Conservation (phyloP, 2,113 vertebrate genomes). For the Polyodon spathula region DNA sequence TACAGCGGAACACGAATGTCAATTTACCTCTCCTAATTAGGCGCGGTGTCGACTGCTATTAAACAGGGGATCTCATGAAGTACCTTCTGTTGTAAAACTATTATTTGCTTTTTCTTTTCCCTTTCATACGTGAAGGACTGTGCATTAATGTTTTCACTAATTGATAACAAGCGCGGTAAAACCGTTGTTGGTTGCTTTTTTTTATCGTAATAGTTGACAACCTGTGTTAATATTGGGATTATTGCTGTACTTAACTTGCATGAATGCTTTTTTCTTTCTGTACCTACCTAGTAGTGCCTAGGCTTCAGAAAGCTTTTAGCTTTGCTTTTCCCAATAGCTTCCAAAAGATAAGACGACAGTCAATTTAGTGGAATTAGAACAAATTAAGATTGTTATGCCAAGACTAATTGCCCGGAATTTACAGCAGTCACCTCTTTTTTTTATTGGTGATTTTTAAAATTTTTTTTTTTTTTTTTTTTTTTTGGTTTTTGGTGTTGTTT, state of each 20-base stretch:
- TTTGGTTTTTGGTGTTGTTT: neutral
- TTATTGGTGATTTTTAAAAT: too few relatives aligned
- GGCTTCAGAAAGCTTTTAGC: slow-evolving; percentile 21
- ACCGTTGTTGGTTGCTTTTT: slow-evolving; percentile 36
- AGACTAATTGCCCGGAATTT: neutral
- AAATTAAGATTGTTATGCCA: slow-evolving; percentile 10
- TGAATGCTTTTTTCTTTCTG: slow-evolving; percentile 11
- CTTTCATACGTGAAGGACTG: slow-evolving; percentile 45
- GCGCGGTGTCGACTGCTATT: slow-evolving; percentile 56
- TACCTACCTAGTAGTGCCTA: slow-evolving; percentile 7
- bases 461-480: neutral
- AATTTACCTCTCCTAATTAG: slow-evolving; percentile 65
- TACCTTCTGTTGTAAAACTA: slow-evolving; percentile 52
- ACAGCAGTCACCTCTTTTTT: neutral
- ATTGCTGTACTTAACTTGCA: slow-evolving; percentile 30
- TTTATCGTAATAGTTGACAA: slow-evolving; percentile 45
- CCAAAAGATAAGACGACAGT: neutral
- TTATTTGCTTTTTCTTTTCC: slow-evolving; percentile 59
- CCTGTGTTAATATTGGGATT: slow-evolving; percentile 41
- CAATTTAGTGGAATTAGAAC: slow-evolving; percentile 11
- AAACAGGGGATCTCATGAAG: slow-evolving; percentile 54
- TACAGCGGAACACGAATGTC: slow-evolving; percentile 43
- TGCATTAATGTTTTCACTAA: slow-evolving; percentile 56
- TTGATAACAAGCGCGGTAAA: slow-evolving; percentile 54
- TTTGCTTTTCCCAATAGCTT: slow-evolving; percentile 13